Percentiles rank a stretch among this genome's conserved stretches.
Conservation (phyloP, 1,140 invertebrate genomes). For the Aplysia californica region DNA sequence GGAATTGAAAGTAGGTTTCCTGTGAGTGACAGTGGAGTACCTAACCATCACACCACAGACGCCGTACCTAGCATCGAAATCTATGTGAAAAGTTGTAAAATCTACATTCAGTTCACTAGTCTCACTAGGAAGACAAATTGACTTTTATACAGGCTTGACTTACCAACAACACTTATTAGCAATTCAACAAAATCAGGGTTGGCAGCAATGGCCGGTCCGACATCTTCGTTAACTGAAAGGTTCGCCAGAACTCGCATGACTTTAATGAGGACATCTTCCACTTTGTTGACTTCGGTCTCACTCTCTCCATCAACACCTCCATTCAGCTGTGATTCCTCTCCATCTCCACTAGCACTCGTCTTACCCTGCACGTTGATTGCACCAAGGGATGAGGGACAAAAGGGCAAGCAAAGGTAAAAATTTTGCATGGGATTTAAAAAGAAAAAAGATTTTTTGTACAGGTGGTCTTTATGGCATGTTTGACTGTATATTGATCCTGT, state of each 20-base stretch:
- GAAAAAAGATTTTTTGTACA: too few species aligned
- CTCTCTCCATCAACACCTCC: constrained; percentile 10
- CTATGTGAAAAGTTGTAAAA: too few species aligned
- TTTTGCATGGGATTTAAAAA: too few species aligned
- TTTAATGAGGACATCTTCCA: constrained; percentile 69
- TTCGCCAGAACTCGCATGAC: constrained; percentile 79
- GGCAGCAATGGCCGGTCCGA: constrained; percentile 73
- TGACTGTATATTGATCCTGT: too few species aligned
- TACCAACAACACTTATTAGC: constrained; percentile 70
- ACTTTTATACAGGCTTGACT: constrained; percentile 20
- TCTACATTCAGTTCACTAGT: too few species aligned
- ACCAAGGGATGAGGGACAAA: not conserved
- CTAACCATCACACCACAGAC: too few species aligned
- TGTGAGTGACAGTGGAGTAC: too few species aligned
- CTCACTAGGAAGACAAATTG: too few species aligned
- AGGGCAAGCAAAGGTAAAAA: not conserved
- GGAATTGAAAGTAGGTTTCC: too few species aligned
- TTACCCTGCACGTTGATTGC: constrained; percentile 28
- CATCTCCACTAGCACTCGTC: constrained; percentile 6
- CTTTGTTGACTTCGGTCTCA: constrained; percentile 19
- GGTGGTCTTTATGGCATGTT: too few species aligned
- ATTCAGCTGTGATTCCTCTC: constrained; percentile 28
- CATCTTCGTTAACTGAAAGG: constrained; percentile 77
- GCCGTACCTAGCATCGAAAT: too few species aligned
- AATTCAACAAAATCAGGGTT: constrained; percentile 66